phyloP scores from a whole-genome alignment of 2,797 vertebrate genomes.

The Euthynnus affinis region DNA sequence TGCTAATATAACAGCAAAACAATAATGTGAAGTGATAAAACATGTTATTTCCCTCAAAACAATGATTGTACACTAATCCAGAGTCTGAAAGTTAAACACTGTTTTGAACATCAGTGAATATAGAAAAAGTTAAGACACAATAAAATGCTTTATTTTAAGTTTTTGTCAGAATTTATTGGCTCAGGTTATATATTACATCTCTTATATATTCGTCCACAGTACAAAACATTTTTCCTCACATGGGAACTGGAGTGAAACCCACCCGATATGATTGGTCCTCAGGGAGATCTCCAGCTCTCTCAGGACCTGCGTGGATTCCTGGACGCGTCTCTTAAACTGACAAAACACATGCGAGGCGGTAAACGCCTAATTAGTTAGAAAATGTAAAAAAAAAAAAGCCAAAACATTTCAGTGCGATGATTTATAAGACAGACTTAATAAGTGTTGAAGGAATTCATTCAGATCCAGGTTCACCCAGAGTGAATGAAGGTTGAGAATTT shows the following conservation, averaged over 20 bases:
- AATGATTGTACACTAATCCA: no score
- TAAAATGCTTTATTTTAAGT: background rate
- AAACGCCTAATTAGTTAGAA: background rate
- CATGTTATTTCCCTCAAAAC: no score
- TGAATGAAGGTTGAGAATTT: no score
- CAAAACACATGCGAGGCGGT: background rate
- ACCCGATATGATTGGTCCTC: conserved; percentile 97
- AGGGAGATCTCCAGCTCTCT: conserved; percentile 96
- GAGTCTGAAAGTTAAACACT: no score
- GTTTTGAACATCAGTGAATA: no score
- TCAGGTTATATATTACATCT: no score
- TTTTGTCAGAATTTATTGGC: background rate
- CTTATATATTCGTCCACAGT: background rate
- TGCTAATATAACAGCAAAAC: no score
- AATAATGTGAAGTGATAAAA: no score
- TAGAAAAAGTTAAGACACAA: no score
- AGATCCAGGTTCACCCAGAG: no score
- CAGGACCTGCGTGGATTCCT: conserved; percentile 93
- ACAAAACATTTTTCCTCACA: background rate
- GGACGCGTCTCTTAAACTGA: conserved; percentile 92
- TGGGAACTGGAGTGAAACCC: conserved; percentile 52
- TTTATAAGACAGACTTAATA: background rate
- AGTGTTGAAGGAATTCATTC: no score
- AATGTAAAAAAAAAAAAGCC: background rate
- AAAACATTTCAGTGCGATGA: background rate